Conservation (phyloP, 2,888 invertebrate species). For the Bombylius discolor region DNA sequence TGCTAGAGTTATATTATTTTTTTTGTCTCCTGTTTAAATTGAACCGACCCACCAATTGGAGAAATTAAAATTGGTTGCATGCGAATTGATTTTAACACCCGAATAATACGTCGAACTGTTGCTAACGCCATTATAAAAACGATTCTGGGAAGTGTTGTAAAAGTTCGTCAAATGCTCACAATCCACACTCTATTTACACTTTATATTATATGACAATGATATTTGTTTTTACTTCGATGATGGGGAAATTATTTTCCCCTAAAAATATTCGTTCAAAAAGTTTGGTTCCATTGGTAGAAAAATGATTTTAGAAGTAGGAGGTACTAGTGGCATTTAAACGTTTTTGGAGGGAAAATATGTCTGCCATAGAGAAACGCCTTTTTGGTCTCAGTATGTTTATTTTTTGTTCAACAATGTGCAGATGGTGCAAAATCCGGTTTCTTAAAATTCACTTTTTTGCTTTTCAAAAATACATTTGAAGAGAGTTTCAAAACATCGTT, state of each 20-base stretch:
- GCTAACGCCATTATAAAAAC: neutral
- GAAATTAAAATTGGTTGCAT: neutral
- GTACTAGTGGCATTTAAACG: neutral
- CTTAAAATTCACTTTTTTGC: too few relatives aligned
- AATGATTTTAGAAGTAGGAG: neutral
- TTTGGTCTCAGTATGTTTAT: neutral
- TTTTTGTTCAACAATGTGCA: neutral
- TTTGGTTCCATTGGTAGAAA: neutral
- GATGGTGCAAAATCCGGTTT: neutral
- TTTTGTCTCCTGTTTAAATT: neutral
- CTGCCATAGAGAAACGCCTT: neutral
- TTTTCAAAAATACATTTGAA: too few relatives aligned
- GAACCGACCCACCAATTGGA: neutral
- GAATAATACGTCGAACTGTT: neutral
- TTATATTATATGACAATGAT: neutral
- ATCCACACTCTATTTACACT: neutral
- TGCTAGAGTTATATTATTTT: neutral
- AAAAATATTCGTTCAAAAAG: neutral
- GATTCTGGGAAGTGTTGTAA: neutral
- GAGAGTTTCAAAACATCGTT: too few relatives aligned
- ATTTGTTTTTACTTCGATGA: too few relatives aligned
- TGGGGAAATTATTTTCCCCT: neutral
- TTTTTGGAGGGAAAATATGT: neutral
- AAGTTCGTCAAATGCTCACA: neutral
- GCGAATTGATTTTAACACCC: neutral